Evolutionary conservation across 1,140 invertebrate genomes (phyloP), one percentile per base, ranked within the genome.

Genomic region (Ectropis grisescens): DNA sequence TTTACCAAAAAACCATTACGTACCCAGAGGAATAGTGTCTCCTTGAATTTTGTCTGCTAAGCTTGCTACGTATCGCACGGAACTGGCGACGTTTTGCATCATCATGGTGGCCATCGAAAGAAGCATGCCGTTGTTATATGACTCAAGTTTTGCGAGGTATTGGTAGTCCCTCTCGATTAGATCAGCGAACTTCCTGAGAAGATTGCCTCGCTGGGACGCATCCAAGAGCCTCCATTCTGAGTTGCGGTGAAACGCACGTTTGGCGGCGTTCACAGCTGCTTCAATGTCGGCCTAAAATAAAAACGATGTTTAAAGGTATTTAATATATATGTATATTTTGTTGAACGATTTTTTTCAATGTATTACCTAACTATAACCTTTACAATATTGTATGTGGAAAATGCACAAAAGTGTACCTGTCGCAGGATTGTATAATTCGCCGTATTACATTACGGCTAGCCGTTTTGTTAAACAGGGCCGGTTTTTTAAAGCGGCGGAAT

Each of bases 271-370:
- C 0, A 96, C 93, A 2, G 94, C 94, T 28, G 83, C 58, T 54
- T 96, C 86, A 8, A 96, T 86, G 70, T 96, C 92, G 9, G 82
- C 87, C 72, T 89, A n/a, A n/a, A n/a, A n/a, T n/a, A n/a, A n/a
- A n/a, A n/a, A n/a, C n/a, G n/a, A n/a, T n/a, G n/a, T 52, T 7
- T 34, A 33, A 15, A 25, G 10, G 22, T 13, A 3, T 9, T 24
- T 24, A 13, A 24, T 16, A 0, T 28, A 22, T 1, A 25, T 1
- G 26, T 25, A 10, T 33, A 22, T 10, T 14, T 14, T 88, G 6
- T 84, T 56, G 59, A 90, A 91, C 26, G 84, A 90, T 58, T 90
- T 90, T 96, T 96, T 78, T 96, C 92, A 51, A 97, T 96, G 64
- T 96, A 97, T 1, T 96, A 74, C 94, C 96, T 58, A 12, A 34